These are phyloP conservation scores for Trachelus stipa DNA, from an alignment of 2,888 invertebrate species.

Conservation along the genomic window DNA sequence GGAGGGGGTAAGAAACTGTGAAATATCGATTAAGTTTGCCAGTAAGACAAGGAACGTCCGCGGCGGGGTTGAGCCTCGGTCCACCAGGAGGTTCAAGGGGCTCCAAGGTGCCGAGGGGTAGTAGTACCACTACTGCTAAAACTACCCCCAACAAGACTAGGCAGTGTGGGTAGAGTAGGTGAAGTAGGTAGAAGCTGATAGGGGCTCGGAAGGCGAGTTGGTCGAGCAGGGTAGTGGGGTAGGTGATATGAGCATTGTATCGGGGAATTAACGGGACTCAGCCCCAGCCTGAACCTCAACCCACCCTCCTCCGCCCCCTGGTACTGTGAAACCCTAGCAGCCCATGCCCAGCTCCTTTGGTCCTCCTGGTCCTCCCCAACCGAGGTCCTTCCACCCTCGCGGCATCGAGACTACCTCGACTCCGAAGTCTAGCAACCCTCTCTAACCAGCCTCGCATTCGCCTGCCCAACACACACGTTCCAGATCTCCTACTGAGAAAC, in stretches of 20 bases:
- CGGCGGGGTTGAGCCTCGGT: constrained; percentile 47
- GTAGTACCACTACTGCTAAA: background rate
- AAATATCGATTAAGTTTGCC: constrained; percentile 68
- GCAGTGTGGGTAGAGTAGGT: background rate
- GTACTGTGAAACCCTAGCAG: background rate
- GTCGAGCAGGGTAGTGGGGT: constrained; percentile 56
- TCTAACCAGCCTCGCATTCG: constrained; percentile 18
- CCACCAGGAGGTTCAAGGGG: constrained; percentile 28
- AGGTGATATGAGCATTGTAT: constrained; percentile 68
- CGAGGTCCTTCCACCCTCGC: constrained; percentile 29
- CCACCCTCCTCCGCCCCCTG: background rate
- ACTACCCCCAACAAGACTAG: background rate
- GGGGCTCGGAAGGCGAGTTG: constrained; percentile 43
- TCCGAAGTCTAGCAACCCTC: constrained; percentile 18
- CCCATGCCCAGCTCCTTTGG: background rate
- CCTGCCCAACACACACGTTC: constrained; percentile 21
- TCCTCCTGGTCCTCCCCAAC: constrained; percentile 2
- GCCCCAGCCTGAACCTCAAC: constrained; percentile 15
- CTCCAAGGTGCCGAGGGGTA: constrained; percentile 10
- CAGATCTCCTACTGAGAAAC: constrained; percentile 24
- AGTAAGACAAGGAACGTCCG: constrained; percentile 67
- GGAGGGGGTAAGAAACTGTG: constrained; percentile 67
- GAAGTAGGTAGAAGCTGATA: background rate
- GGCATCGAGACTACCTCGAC: constrained; percentile 15
- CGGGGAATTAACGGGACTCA: constrained; percentile 65